These are phyloP conservation scores for Ceratitis capitata DNA, from an alignment of 1,140 invertebrate genomes.

Conservation along the genomic window DNA sequence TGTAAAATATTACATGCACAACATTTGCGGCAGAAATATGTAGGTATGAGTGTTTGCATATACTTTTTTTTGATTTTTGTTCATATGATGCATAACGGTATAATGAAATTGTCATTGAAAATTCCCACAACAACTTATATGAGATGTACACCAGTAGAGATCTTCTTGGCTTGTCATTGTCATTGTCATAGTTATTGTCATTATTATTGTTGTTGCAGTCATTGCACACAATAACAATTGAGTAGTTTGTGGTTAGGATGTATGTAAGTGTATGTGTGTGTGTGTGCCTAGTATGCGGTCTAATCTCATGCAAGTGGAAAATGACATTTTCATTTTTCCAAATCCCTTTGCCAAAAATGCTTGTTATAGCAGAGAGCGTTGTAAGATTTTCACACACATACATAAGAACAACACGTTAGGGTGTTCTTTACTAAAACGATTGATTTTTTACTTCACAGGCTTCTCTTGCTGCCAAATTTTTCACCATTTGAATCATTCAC, in stretches of 20 bases:
- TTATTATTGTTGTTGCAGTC: too few species aligned
- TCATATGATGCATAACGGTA: not conserved
- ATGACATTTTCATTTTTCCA: not conserved
- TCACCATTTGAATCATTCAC: too few species aligned
- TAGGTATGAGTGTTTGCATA: not conserved
- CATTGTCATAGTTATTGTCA: too few species aligned
- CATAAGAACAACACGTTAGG: too few species aligned
- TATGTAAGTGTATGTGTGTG: not conserved
- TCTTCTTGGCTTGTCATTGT: not conserved
- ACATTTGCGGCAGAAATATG: not conserved
- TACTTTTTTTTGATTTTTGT: not conserved
- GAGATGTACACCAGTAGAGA: not conserved
- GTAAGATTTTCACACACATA: not conserved
- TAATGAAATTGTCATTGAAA: conserved; percentile 23
- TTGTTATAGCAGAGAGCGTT: not conserved
- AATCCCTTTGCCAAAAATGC: not conserved
- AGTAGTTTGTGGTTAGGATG: not conserved
- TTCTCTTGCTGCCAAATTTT: too few species aligned
- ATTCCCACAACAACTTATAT: not conserved
- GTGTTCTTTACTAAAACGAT: too few species aligned
- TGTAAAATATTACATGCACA: conserved; percentile 1
- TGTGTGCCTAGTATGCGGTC: not conserved
- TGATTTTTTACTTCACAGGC: too few species aligned
- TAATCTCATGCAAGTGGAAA: conserved; percentile 25
- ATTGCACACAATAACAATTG: not conserved